Evolutionary conservation across 2,888 invertebrate genomes (phyloP), one percentile per base, ranked within the genome.

Genomic region (Cheilosia urbana): DNA sequence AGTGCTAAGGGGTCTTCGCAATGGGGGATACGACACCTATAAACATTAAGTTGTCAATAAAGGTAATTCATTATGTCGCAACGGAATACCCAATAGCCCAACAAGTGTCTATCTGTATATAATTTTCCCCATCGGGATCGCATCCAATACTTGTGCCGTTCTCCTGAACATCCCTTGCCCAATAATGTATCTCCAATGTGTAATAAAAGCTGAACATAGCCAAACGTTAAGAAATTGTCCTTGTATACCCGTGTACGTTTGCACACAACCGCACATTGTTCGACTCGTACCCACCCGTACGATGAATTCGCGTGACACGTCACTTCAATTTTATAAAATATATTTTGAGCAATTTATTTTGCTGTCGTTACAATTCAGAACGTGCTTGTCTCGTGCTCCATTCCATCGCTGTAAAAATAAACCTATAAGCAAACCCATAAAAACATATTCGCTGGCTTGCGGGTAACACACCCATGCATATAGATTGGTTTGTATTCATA

Each of bases 41-140:
- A 91, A 91, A 92, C 92, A 91, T 92, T 92, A 91, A 91, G 88
- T 91, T 91, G 91, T 92, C 91, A 91, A 91, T 91, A 91, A 91
- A 91, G 91, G 91, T 91, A 91, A 92, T 91, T 91, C 92, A 91
- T 91, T 91, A 92, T 91, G 91, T 91, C 91, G 90, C 89, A 89
- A 58, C 88, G 81, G 88, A 89, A 89, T 88, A 89, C 90, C 87
- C 90, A 75, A 68, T 88, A 90, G 91, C 89, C 88, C 87, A 88
- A 88, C 88, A 89, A 89, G 89, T 90, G 88, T 88, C 88, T 88
- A 87, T 82, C 71, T 83, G 84, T 85, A 83, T 79, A 76, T 81
- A 84, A 83, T 71, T 83, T 77, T 72, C 87, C 79, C 71, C 80
- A 84, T 76, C 63, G 79, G 80, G 81, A 88, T 88, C 81, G 60